Evolutionary conservation across 2,113 vertebrate species (phyloP).

Genomic region (Poeciliopsis turrubarensis): DNA sequence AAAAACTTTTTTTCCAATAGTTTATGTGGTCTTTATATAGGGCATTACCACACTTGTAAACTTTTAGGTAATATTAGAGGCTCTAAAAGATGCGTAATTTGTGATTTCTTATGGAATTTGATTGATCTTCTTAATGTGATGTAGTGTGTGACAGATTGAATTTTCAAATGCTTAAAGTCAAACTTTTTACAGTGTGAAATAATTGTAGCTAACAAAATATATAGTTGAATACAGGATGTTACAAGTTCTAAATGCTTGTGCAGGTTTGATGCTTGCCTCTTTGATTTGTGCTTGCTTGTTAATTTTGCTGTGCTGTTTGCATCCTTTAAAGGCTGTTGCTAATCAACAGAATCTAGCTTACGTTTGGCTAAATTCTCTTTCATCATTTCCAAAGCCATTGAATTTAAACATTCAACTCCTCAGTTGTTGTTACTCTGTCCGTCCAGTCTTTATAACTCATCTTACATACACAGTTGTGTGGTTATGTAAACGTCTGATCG

Average conservation of each 20-base stretch:
- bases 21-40: too few relatives aligned
- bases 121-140: not conserved
- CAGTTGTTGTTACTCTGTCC: conserved; percentile 18
- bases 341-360: conserved; percentile 25
- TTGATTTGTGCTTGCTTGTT: conserved; percentile 4
- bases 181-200: not conserved
- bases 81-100: not conserved
- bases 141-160: not conserved
- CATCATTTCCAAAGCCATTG: conserved; percentile 24
- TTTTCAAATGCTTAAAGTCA: not conserved
- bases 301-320: conserved; percentile 5
- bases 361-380: conserved; percentile 25
- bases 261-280: conserved; percentile 31
- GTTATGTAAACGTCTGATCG: conserved; percentile 26
- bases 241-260: conserved; percentile 11
- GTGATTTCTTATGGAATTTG: not conserved
- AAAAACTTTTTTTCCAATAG: too few relatives aligned
- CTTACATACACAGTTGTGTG: conserved; percentile 9
- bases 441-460: not conserved
- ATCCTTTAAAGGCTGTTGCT: conserved; percentile 28
- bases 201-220: too few relatives aligned
- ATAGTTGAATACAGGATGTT: not conserved
- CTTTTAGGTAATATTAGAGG: not conserved
- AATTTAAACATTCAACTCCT: conserved; percentile 41
- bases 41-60: not conserved